Base-by-base conservation (phyloP, 2,797 vertebrate species). In the Chelon auratus region DNA sequence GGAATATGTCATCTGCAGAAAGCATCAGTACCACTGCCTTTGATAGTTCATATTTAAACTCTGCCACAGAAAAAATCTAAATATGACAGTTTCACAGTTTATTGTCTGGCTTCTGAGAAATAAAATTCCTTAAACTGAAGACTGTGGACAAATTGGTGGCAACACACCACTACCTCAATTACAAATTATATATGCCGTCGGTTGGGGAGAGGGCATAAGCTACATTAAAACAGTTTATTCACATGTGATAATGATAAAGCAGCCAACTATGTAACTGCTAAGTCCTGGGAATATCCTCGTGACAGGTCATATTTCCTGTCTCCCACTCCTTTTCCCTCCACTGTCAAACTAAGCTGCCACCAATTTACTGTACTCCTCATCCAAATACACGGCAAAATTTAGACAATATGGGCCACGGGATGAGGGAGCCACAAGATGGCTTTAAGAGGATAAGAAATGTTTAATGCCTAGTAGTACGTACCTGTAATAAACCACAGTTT, bases 401-500 rank as follows among this genome's bases (percentile, higher is more conserved):
- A 43, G 14, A 12, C 13, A 11, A 43, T 17, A 15, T 43, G 14
- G 24, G 8, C 24, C 22, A 33, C 8, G 0, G 4, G 2, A 33
- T 4, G 11, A 30, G 3, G 33, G 50, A 17, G n/a, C 0, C 2
- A 13, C 20, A 33, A 65, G 8, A 10, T 36, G 12, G 9, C 0
- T 0, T 36, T 1, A 5, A 20, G 9, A 51, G 18, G 5, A 59
- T 3, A 18, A 1, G 12, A 47, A 47, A 24, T 60, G 3, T 40
- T 58, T n/a, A 50, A 48, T 53, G 3, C 1, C 1, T 13, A 15
- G 8, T 20, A 1, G 47, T n/a, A 64, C 68, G 2, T 93, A 98
- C 98, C 93, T 97, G 94, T 99, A 99, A 70, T 97, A 95, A 71
- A 89, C 86, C 81, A 98, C 52, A 0, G 96, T 95, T 3, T 96